Conservation (phyloP, 2,888 invertebrate genomes). For the Protophormia terraenovae region DNA sequence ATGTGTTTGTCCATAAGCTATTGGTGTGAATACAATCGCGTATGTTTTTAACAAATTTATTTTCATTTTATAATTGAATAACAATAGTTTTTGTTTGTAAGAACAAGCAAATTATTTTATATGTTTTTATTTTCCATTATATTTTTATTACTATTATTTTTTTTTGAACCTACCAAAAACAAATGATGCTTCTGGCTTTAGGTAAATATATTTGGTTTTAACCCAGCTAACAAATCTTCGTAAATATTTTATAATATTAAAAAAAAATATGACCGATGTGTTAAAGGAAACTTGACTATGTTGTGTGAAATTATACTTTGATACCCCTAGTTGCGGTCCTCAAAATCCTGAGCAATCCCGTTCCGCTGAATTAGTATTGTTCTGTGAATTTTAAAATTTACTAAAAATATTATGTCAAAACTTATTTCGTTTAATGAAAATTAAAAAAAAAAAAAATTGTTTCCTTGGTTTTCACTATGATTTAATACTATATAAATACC, state of each 20-base stretch:
- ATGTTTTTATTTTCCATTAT: neutral
- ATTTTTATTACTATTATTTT: neutral
- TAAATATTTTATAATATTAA: too few species aligned
- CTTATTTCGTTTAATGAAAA: too few species aligned
- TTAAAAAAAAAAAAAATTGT: too few species aligned
- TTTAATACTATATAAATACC: neutral
- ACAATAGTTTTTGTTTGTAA: slow-evolving; percentile 43
- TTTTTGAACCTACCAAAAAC: neutral
- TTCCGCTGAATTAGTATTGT: too few species aligned
- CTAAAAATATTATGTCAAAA: too few species aligned
- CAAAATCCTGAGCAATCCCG: too few species aligned
- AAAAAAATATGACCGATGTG: too few species aligned
- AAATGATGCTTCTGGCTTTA: neutral
- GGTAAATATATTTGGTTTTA: neutral
- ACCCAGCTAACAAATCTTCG: slow-evolving; percentile 22
- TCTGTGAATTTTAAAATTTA: too few species aligned
- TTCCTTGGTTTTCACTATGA: neutral
- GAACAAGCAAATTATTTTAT: slow-evolving; percentile 49
- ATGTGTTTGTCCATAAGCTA: neutral
- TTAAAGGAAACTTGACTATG: too few species aligned
- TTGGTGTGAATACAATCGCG: neutral
- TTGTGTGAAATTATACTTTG: too few species aligned
- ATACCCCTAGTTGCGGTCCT: too few species aligned
- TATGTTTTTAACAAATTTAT: slow-evolving; percentile 5
- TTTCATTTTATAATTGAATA: slow-evolving; percentile 45